Base-by-base conservation (phyloP, 2,888 invertebrate genomes). In the Thumatha senex region DNA sequence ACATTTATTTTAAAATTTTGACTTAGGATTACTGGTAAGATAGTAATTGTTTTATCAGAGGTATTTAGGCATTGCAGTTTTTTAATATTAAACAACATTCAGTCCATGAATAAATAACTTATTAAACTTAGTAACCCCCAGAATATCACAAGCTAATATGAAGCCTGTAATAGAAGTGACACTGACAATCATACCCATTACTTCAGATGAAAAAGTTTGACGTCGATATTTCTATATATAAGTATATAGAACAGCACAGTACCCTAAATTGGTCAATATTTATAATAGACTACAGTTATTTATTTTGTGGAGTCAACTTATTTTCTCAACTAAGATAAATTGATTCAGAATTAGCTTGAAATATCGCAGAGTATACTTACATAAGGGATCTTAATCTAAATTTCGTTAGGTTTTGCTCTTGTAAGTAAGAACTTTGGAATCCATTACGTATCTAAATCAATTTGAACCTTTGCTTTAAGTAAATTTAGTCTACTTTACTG, bases 311-410 rank as follows among this genome's bases (percentile, higher is more conserved):
- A 2, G 18, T 5, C 2, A 13, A 42, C 9, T 35, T 47, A 47
- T 44, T 40, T 47, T 44, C 43, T 40, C 41, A 47, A 52, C 43
- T 46, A 11, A 40, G 43, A 40, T 39, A 47, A 52, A 52, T 52
- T 3, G 43, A 47, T 40, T 47, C 40, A 11, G 47, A 44, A 52
- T 52, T 47, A 52, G 31, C 13, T 39, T 34, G 35, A 40, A 47
- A 51, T 47, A 51, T 46, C 34, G 43, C 12, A 31, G 35, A 43
- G 36, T 35, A n/a, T n/a, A 47, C 46, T 51, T 47, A 46, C 36
- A 41, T 47, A 47, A 52, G 47, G 47, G 44, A 47, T 52, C n/a
- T n/a, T 47, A 52, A 52, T 47, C 51, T 52, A 36, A 47, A 44
- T 52, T 52, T 40, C 11, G 43, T 52, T 36, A 47, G 44, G 43